These are phyloP conservation scores for Drosophila silvestris DNA, from an alignment of 2,888 invertebrate genomes.

Conservation along the genomic window DNA sequence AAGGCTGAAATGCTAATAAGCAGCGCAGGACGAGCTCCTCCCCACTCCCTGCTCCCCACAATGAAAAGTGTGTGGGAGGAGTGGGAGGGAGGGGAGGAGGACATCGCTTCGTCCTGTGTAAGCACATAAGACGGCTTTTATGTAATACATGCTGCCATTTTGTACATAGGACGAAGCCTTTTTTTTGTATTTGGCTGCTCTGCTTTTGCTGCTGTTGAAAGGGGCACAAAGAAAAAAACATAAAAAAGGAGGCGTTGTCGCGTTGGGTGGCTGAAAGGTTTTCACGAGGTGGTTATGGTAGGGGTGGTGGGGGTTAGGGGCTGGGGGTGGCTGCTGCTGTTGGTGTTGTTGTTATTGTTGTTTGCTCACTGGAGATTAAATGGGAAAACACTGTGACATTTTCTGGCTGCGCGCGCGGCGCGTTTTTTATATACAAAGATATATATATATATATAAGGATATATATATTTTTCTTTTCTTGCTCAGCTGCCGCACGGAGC, in stretches of 20 bases:
- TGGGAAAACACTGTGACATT: slow-evolving; percentile 80
- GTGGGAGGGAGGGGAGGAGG: not conserved
- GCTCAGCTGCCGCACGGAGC: slow-evolving; percentile 58
- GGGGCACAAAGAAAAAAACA: slow-evolving; percentile 73
- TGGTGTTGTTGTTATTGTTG: slow-evolving; percentile 67
- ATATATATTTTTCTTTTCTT: slow-evolving; percentile 38
- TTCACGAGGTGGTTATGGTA: slow-evolving; percentile 13
- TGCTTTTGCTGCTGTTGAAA: slow-evolving; percentile 54
- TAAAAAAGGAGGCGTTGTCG: slow-evolving; percentile 62
- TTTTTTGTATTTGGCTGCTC: slow-evolving; percentile 50
- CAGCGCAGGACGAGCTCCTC: slow-evolving; percentile 36
- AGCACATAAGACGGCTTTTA: slow-evolving; percentile 70
- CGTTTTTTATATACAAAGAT: slow-evolving; percentile 27
- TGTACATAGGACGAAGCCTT: slow-evolving; percentile 66
- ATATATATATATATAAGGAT: slow-evolving; percentile 19
- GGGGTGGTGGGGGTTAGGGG: slow-evolving; percentile 9
- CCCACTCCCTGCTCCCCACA: not conserved
- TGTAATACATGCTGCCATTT: slow-evolving; percentile 74
- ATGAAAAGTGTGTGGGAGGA: slow-evolving; percentile 1
- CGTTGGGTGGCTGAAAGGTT: slow-evolving; percentile 50
- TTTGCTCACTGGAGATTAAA: slow-evolving; percentile 77
- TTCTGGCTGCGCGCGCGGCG: slow-evolving; percentile 68
- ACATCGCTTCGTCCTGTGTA: slow-evolving; percentile 50
- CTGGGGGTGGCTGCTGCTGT: slow-evolving; percentile 19
- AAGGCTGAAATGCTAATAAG: slow-evolving; percentile 81